Percentiles rank a stretch among this genome's conserved stretches.
These are phyloP conservation scores for Pangasianodon hypophthalmus DNA, from an alignment of 2,113 vertebrate species.

Conservation along the genomic window DNA sequence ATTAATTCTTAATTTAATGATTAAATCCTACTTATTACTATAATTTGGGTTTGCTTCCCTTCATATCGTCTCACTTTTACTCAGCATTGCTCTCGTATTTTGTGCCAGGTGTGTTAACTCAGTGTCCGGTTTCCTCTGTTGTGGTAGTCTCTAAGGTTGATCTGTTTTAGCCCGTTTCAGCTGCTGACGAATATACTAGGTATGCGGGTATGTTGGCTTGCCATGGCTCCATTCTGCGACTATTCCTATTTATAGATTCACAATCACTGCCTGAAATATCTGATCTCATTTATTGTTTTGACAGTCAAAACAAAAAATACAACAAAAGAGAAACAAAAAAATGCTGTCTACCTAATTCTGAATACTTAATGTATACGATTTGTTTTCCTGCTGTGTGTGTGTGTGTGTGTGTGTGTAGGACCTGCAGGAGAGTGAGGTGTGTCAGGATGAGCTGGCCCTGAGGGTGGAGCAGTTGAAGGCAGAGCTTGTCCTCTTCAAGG, in stretches of 20 bases:
- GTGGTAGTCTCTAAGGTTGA: not conserved
- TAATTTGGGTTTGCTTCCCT: not conserved
- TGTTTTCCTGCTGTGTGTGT: not conserved
- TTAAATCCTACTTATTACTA: not conserved
- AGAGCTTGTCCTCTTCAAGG: slow-evolving; percentile 96
- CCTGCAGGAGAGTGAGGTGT: slow-evolving; percentile 91
- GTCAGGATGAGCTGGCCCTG: slow-evolving; percentile 91
- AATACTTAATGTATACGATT: not conserved
- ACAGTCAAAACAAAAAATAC: too few relatives aligned
- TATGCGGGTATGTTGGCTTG: not conserved
- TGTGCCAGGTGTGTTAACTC: not conserved
- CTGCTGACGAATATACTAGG: not conserved
- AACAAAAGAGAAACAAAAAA: too few relatives aligned
- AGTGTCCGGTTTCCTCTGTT: not conserved
- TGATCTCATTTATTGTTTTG: not conserved
- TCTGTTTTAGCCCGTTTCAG: not conserved
- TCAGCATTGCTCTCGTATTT: not conserved
- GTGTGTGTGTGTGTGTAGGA: slow-evolving; percentile 72
- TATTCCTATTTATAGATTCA: not conserved
- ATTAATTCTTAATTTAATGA: too few relatives aligned
- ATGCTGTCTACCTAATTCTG: not conserved
- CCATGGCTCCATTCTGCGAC: not conserved
- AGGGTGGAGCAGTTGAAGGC: slow-evolving; percentile 93
- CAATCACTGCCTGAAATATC: not conserved
- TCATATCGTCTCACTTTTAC: not conserved